Conservation (phyloP, 2,113 vertebrate genomes). For the Trematocara macrostoma region DNA sequence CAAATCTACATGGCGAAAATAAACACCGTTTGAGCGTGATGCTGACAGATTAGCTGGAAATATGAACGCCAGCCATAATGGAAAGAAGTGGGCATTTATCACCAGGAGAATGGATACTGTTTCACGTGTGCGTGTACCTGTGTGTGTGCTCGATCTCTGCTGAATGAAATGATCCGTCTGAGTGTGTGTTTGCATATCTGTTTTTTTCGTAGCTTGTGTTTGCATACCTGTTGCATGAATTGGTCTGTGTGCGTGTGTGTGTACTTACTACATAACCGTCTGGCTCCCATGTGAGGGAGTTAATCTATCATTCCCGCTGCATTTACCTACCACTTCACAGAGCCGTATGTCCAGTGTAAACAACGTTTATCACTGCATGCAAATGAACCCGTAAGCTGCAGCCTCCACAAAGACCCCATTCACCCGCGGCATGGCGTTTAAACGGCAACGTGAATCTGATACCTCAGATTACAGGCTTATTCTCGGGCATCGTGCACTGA, state of each 20-base stretch:
- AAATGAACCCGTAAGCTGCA: conserved; percentile 54
- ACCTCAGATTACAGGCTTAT: conserved; percentile 59
- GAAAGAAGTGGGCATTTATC: conserved; percentile 48
- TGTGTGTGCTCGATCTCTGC: conserved; percentile 27
- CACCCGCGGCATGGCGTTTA: conserved; percentile 11
- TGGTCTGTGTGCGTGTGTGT: conserved; percentile 2
- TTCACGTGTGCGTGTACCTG: background rate
- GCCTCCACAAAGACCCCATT: conserved; percentile 64
- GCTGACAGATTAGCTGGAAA: conserved; percentile 53
- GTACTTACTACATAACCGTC: conserved; percentile 29
- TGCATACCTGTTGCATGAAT: conserved; percentile 52
- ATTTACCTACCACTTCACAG: conserved; percentile 68
- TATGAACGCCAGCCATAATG: conserved; percentile 27
- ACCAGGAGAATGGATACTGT: conserved; percentile 35
- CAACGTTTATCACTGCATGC: conserved; percentile 72
- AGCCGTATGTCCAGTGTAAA: conserved; percentile 68
- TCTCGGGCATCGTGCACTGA: conserved; percentile 11
- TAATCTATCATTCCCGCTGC: conserved; percentile 65
- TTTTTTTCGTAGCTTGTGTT: conserved; percentile 13
- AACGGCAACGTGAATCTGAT: conserved; percentile 36
- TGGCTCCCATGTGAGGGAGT: conserved; percentile 58
- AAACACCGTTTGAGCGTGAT: conserved; percentile 44
- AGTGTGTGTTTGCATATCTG: conserved; percentile 34
- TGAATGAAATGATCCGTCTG: conserved; percentile 38
- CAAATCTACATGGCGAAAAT: conserved; percentile 48